Conservation (phyloP, 2,888 invertebrate species). For the Orthosia incerta region DNA sequence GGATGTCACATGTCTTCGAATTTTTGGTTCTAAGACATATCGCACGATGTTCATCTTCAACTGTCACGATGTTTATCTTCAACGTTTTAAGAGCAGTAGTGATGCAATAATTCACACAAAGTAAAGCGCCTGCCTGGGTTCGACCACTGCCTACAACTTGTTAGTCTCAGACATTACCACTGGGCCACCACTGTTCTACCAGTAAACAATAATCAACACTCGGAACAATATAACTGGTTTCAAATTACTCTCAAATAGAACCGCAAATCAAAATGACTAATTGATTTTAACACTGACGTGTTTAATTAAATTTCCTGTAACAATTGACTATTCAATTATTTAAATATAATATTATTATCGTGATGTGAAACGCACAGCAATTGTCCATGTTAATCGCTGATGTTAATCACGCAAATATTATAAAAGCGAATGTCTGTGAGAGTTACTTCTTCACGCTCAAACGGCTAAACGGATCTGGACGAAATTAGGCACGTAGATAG, state of each 20-base stretch:
- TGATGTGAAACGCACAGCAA: neutral
- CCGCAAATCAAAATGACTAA: constrained; percentile 32
- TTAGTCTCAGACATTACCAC: too few relatives aligned
- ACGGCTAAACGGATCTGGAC: neutral
- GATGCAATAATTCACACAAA: too few relatives aligned
- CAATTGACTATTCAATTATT: constrained; percentile 13
- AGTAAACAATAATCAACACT: neutral
- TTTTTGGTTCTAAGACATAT: too few relatives aligned
- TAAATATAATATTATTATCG: neutral
- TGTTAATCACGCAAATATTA: neutral
- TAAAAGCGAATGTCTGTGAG: too few relatives aligned
- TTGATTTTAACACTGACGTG: constrained; percentile 22
- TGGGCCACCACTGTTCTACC: neutral
- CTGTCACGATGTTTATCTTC: too few relatives aligned
- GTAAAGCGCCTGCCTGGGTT: too few relatives aligned
- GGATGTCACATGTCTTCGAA: too few relatives aligned
- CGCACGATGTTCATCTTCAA: too few relatives aligned
- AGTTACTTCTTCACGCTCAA: neutral
- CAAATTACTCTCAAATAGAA: constrained; percentile 1
- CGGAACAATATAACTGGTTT: neutral
- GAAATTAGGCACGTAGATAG: too few relatives aligned
- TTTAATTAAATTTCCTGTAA: constrained; percentile 2
- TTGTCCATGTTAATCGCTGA: neutral
- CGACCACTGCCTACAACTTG: too few relatives aligned
- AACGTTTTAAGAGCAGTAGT: too few relatives aligned